phyloP scores from a whole-genome alignment of 2,888 invertebrate genomes.

The Cheilosia urbana region DNA sequence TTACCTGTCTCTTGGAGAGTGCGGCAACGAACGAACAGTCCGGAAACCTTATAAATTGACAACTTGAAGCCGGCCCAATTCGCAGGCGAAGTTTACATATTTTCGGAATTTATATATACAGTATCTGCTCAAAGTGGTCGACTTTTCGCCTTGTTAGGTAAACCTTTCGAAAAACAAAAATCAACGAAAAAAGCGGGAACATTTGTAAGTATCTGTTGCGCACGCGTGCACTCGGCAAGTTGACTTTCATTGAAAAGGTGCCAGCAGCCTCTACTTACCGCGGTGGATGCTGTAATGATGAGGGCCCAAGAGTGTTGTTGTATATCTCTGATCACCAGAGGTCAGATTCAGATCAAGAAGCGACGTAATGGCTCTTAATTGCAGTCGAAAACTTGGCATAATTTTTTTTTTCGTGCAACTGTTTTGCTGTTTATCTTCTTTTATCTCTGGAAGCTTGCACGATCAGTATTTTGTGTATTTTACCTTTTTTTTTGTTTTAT shows the following conservation, averaged over 20 bases:
- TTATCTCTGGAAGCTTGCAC: slow-evolving; percentile 36
- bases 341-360: slow-evolving; percentile 62
- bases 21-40: slow-evolving; percentile 26
- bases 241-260: slow-evolving; percentile 63
- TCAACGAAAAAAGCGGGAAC: not conserved
- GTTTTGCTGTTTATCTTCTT: slow-evolving; percentile 39
- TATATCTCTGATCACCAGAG: slow-evolving; percentile 51
- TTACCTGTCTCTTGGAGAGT: not conserved
- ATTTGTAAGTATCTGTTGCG: not conserved
- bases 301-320: slow-evolving; percentile 24
- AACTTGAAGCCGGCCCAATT: slow-evolving; percentile 35
- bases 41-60: slow-evolving; percentile 67
- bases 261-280: slow-evolving; percentile 3
- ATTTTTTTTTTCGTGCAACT: slow-evolving; percentile 52
- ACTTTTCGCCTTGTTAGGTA: slow-evolving; percentile 62
- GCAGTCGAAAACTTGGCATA: slow-evolving; percentile 60
- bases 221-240: slow-evolving; percentile 36
- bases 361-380: slow-evolving; percentile 73
- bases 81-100: slow-evolving; percentile 30
- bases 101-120: slow-evolving; percentile 52
- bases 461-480: slow-evolving; percentile 45
- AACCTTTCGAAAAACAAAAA: slow-evolving; percentile 57
- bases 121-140: slow-evolving; percentile 15
- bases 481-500: not conserved
- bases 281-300: slow-evolving; percentile 28